Evolutionary conservation across 2,888 invertebrate species (phyloP).

Genomic region (Heliconius charithonia): DNA sequence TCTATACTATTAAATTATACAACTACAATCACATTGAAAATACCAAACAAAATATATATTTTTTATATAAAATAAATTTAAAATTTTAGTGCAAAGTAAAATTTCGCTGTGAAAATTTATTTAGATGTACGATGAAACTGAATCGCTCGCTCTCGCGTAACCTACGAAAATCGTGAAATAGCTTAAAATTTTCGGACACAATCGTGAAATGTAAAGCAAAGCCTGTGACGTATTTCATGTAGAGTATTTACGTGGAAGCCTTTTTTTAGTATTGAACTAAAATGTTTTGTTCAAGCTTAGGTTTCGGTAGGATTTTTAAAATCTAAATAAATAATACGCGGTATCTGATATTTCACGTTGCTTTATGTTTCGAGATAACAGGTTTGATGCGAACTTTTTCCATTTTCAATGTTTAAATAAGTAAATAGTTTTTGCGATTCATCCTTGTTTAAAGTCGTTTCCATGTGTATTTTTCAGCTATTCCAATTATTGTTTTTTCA

Average conservation of each 20-base stretch:
- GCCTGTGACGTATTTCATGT: slow-evolving; percentile 51
- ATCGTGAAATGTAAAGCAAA: slow-evolving; percentile 47
- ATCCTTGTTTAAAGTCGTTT: slow-evolving; percentile 6
- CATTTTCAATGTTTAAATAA: slow-evolving; percentile 30
- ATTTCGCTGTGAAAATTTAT: slow-evolving; percentile 26
- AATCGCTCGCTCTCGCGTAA: slow-evolving; percentile 39
- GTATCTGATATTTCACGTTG: slow-evolving; percentile 43
- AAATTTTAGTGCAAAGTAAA: neutral
- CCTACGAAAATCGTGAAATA: slow-evolving; percentile 47
- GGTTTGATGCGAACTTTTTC: slow-evolving; percentile 25
- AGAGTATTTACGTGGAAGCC: slow-evolving; percentile 48
- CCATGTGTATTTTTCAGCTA: slow-evolving; percentile 11
- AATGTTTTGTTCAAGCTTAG: slow-evolving; percentile 51
- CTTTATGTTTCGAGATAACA: slow-evolving; percentile 40
- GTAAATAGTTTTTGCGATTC: slow-evolving; percentile 28
- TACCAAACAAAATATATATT: neutral
- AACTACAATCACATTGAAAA: neutral
- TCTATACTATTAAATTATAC: slow-evolving; percentile 5
- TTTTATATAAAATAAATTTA: slow-evolving; percentile 8
- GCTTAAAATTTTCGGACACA: slow-evolving; percentile 50
- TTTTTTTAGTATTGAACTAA: slow-evolving; percentile 49
- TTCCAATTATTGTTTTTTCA: slow-evolving; percentile 5
- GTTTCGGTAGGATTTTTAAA: slow-evolving; percentile 46
- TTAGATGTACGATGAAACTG: slow-evolving; percentile 33
- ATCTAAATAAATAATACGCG: slow-evolving; percentile 47